Percentiles rank a stretch among this genome's conserved stretches.
These are phyloP conservation scores for Chrysopilus asiliformis DNA, from an alignment of 2,888 invertebrate genomes.

Conservation along the genomic window DNA sequence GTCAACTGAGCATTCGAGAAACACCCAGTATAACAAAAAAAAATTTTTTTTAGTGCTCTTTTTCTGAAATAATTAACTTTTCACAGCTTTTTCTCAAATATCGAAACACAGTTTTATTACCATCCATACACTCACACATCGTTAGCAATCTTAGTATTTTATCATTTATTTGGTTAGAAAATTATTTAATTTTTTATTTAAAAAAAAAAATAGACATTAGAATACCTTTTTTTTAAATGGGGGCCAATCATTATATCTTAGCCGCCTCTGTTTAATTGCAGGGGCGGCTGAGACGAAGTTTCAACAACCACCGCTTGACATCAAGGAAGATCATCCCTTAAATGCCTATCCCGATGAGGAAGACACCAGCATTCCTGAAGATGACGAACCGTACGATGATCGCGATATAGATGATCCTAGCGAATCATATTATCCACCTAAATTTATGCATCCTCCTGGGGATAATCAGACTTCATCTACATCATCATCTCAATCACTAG, in stretches of 20 bases:
- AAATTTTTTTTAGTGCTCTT: too few species aligned
- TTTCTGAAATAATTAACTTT: too few species aligned
- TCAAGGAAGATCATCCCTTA: conserved; percentile 2
- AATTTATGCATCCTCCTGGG: neutral
- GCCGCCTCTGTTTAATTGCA: conserved; percentile 50
- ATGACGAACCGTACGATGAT: conserved; percentile 1
- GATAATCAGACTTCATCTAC: conserved; percentile 1
- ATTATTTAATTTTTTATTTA: too few species aligned
- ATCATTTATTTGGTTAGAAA: too few species aligned
- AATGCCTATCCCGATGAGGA: neutral
- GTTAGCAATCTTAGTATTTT: too few species aligned
- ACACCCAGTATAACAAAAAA: too few species aligned
- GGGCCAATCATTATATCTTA: conserved; percentile 18
- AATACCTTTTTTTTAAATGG: too few species aligned
- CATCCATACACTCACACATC: too few species aligned
- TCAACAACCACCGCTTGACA: conserved; percentile 33
- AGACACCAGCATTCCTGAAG: neutral
- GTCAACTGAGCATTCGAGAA: too few species aligned
- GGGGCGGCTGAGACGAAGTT: conserved; percentile 47
- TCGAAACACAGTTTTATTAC: too few species aligned
- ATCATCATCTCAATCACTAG: conserved; percentile 4
- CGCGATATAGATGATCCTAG: neutral
- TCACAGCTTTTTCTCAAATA: too few species aligned
- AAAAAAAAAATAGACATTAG: too few species aligned
- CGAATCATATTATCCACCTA: neutral